Percentiles rank a stretch among this genome's conserved stretches.
phyloP scores from a whole-genome alignment of 2,797 vertebrate species.

The Eupleurogrammus muticus region DNA sequence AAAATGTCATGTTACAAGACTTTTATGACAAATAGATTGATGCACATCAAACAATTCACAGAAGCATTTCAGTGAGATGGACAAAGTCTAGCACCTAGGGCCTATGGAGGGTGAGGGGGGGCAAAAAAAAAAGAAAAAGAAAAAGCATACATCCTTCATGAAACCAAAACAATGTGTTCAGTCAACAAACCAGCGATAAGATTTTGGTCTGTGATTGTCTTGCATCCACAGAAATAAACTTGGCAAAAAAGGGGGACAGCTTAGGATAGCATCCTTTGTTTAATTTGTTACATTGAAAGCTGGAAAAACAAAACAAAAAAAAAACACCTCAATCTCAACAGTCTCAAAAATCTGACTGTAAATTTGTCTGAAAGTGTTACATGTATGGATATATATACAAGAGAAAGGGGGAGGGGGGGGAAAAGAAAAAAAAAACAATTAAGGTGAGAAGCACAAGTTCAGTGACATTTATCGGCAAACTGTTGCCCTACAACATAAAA shows the following conservation, averaged over 20 bases:
- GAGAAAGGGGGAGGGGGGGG: neutral
- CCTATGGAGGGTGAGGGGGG: conserved; percentile 35
- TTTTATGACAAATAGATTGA: conserved; percentile 67
- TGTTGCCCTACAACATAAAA: conserved; percentile 48
- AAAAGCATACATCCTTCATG: conserved; percentile 66
- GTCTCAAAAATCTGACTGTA: conserved; percentile 49
- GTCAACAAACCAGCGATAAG: conserved; percentile 79
- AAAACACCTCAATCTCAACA: conserved; percentile 48
- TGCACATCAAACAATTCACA: conserved; percentile 75
- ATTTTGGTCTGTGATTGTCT: conserved; percentile 84
- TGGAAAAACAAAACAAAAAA: conserved; percentile 31
- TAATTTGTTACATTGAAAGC: conserved; percentile 66
- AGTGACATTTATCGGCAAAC: conserved; percentile 62
- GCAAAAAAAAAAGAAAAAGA: neutral
- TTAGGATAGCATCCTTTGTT: conserved; percentile 52
- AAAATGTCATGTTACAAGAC: conserved; percentile 74
- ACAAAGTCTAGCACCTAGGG: conserved; percentile 77
- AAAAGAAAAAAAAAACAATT: conserved; percentile 11
- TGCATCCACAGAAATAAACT: conserved; percentile 77
- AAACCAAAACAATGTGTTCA: conserved; percentile 69
- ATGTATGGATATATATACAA: conserved; percentile 62
- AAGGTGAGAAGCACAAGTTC: conserved; percentile 55
- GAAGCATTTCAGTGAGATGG: conserved; percentile 70
- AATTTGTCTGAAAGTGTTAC: conserved; percentile 57
- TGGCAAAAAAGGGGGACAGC: conserved; percentile 58